These are phyloP conservation scores for Thymelicus lineola DNA, from an alignment of 2,888 invertebrate species.

Conservation along the genomic window DNA sequence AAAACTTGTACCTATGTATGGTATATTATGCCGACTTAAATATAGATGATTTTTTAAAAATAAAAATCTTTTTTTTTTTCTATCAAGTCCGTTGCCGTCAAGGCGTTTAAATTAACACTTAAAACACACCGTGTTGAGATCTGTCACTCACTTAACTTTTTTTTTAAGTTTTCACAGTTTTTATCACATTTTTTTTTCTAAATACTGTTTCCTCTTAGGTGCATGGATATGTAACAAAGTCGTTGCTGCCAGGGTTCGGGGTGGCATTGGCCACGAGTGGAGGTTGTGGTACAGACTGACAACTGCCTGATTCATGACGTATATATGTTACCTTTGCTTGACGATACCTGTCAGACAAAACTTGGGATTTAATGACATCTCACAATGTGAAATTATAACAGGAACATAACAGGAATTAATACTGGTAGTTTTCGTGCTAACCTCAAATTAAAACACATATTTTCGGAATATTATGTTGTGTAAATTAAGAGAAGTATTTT, in stretches of 20 bases:
- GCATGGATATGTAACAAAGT: slow-evolving; percentile 54
- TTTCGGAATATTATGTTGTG: no score
- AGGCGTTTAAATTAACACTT: slow-evolving; percentile 69
- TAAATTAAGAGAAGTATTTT: no score
- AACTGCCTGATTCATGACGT: slow-evolving; percentile 72
- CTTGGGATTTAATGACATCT: neutral
- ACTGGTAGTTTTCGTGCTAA: no score
- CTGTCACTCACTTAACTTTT: slow-evolving; percentile 78
- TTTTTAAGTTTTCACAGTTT: slow-evolving; percentile 73
- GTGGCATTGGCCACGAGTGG: slow-evolving; percentile 57
- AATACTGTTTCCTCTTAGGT: slow-evolving; percentile 74
- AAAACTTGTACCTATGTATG: slow-evolving; percentile 27
- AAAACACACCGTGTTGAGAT: slow-evolving; percentile 78
- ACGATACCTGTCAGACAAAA: slow-evolving; percentile 61
- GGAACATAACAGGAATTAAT: no score
- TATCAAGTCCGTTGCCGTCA: slow-evolving; percentile 61
- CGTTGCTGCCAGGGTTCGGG: slow-evolving; percentile 49
- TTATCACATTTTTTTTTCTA: slow-evolving; percentile 79
- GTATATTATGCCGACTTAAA: slow-evolving; percentile 35
- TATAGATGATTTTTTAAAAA: slow-evolving; percentile 40
- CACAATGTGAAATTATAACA: no score
- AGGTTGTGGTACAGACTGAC: slow-evolving; percentile 63
- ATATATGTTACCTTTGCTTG: slow-evolving; percentile 72
- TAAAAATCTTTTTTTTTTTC: slow-evolving; percentile 49
- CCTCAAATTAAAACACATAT: no score